Conservation (phyloP, 2,797 vertebrate species). For the Nothura maculosa region DNA sequence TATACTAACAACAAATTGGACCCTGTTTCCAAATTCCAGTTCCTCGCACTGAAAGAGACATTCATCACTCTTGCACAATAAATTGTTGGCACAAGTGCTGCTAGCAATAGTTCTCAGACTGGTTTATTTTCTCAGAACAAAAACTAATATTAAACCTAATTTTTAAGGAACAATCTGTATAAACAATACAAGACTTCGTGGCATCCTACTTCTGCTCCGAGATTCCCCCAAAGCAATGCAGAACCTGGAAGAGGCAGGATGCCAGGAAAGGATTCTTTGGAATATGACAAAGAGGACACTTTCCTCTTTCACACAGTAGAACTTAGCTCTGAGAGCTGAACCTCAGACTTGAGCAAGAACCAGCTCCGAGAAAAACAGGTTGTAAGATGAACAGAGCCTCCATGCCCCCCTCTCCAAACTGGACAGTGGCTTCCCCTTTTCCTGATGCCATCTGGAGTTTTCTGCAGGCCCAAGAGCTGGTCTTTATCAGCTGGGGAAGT, state of each 20-base stretch:
- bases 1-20: neutral
- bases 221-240: neutral
- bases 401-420: neutral
- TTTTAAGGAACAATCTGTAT: neutral
- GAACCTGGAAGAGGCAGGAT: neutral
- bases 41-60: neutral
- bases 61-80: conserved; percentile 32
- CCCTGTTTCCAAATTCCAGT: neutral
- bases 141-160: neutral
- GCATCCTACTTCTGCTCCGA: neutral
- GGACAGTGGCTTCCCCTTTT: neutral
- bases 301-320: neutral
- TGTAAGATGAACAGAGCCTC: neutral
- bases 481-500: neutral
- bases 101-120: neutral
- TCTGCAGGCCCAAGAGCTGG: rapidly evolving
- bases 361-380: neutral
- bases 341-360: neutral
- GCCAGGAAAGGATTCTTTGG: neutral
- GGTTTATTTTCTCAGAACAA: conserved; percentile 59
- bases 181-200: neutral
- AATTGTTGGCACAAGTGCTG: neutral
- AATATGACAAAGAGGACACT: neutral
- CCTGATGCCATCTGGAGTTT: rapidly evolving
- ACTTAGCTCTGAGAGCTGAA: neutral